Conservation (phyloP, 2,888 invertebrate species). For the Xanthorhoe designata region DNA sequence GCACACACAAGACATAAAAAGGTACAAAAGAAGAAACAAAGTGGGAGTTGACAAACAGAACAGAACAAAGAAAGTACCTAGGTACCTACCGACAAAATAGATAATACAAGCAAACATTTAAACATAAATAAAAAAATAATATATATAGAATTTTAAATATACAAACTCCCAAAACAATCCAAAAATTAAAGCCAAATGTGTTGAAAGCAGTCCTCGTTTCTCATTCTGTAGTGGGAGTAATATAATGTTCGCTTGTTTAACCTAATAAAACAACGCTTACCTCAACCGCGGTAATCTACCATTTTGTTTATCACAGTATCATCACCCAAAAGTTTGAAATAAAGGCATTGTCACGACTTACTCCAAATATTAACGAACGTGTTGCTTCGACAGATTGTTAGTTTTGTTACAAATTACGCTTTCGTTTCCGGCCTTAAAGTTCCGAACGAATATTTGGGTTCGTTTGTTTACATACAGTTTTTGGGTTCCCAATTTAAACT, state of each 20-base stretch:
- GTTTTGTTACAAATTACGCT: conserved; percentile 62
- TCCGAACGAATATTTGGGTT: conserved; percentile 67
- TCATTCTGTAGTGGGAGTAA: conserved; percentile 20
- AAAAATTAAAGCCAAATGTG: conserved; percentile 19
- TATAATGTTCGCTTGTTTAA: conserved; percentile 29
- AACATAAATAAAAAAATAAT: not conserved
- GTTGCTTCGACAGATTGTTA: conserved; percentile 43
- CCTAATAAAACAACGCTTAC: conserved; percentile 34
- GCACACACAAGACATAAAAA: too few relatives aligned
- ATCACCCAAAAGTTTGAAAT: conserved; percentile 36
- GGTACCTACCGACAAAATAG: too few relatives aligned
- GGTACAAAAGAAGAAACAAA: too few relatives aligned
- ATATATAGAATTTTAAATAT: not conserved
- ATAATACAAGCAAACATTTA: too few relatives aligned
- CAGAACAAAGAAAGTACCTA: too few relatives aligned
- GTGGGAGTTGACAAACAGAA: too few relatives aligned
- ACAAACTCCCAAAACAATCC: conserved; percentile 7
- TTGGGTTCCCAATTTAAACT: conserved; percentile 82
- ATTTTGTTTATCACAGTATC: conserved; percentile 38
- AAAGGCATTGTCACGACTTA: conserved; percentile 32
- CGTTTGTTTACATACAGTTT: conserved; percentile 81
- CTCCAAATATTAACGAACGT: conserved; percentile 39
- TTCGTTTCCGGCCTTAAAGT: conserved; percentile 74
- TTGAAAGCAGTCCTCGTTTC: conserved; percentile 21
- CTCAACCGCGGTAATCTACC: conserved; percentile 31